phyloP scores from a whole-genome alignment of 2,888 invertebrate species.

The Metopia argyrocephala region DNA sequence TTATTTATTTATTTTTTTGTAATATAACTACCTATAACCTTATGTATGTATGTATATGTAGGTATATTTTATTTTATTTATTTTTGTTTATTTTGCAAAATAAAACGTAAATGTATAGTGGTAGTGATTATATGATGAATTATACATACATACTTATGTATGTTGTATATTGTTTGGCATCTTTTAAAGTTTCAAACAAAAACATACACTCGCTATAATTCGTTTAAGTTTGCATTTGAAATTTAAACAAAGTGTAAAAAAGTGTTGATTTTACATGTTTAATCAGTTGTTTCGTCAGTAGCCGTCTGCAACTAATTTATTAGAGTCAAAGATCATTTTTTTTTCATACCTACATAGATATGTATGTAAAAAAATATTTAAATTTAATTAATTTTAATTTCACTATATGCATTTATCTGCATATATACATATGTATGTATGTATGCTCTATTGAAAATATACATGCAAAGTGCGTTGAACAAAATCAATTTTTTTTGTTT shows the following conservation, averaged over 20 bases:
- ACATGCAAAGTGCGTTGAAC: too few species aligned
- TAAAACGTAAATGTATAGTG: slow-evolving; percentile 43
- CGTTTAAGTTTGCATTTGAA: background rate
- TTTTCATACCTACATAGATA: too few species aligned
- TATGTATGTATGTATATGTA: too few species aligned
- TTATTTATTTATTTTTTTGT: background rate
- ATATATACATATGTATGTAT: too few species aligned
- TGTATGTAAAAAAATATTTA: background rate
- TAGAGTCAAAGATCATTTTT: background rate
- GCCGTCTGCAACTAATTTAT: background rate
- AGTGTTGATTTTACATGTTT: background rate
- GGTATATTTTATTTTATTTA: slow-evolving; percentile 3
- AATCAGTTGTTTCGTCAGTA: background rate
- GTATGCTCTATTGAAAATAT: too few species aligned
- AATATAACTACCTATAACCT: too few species aligned
- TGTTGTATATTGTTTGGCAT: background rate
- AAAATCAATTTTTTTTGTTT: too few species aligned
- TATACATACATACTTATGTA: slow-evolving; percentile 7
- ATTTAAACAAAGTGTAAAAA: background rate
- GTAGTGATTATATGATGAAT: background rate
- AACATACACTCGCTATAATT: background rate
- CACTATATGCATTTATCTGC: too few species aligned
- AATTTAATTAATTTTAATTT: background rate
- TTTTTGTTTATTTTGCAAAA: slow-evolving; percentile 3
- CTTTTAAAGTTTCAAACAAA: background rate